Percentiles rank a stretch among this genome's conserved stretches.
Conservation (phyloP, 1,140 invertebrate species). For the Potamilus streckersoni region DNA sequence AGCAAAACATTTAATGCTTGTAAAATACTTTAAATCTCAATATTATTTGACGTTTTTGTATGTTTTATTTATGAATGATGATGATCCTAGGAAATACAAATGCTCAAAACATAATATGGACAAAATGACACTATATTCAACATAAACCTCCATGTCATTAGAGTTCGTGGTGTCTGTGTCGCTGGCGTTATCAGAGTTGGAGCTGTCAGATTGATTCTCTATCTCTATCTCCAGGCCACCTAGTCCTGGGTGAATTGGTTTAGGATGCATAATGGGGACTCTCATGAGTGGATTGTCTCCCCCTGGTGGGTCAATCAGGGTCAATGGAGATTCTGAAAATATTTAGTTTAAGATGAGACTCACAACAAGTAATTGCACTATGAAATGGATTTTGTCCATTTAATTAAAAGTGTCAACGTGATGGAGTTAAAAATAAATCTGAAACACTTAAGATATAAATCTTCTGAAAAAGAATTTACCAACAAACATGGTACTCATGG, state of each 20-base stretch:
- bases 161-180: slow-evolving; percentile 40
- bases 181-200: slow-evolving; percentile 35
- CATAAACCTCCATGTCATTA: slow-evolving; percentile 35
- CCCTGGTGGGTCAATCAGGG: slow-evolving; percentile 26
- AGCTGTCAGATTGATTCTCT: slow-evolving; percentile 11
- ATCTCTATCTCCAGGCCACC: slow-evolving; percentile 46
- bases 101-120: background rate
- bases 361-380: background rate
- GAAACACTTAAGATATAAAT: too few species aligned
- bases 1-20: background rate
- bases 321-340: slow-evolving; percentile 26
- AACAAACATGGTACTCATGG: too few species aligned
- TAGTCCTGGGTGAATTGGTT: background rate
- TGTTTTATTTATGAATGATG: background rate
- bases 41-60: background rate
- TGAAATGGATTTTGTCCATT: too few species aligned
- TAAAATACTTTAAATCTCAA: background rate
- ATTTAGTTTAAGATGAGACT: background rate
- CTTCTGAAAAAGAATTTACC: too few species aligned
- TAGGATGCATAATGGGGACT: background rate
- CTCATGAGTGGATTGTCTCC: slow-evolving; percentile 7
- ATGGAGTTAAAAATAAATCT: background rate
- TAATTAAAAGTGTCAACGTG: background rate
- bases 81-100: background rate
- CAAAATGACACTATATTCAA: background rate